phyloP scores from a whole-genome alignment of 2,888 invertebrate species.

The Cephonodes hylas region DNA sequence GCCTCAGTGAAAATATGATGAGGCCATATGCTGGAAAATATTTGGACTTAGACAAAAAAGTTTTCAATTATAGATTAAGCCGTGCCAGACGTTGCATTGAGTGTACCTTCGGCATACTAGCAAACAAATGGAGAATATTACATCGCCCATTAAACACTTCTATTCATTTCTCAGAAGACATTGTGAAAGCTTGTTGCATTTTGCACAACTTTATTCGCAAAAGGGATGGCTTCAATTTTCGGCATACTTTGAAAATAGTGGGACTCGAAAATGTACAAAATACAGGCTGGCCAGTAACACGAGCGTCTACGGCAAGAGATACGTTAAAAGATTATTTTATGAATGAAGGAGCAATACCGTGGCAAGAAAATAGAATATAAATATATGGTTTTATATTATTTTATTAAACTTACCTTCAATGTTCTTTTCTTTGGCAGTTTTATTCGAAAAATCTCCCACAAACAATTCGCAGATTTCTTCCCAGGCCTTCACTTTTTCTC shows the following conservation, averaged over 20 bases:
- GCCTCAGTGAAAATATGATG: constrained; percentile 25
- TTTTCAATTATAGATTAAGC: neutral
- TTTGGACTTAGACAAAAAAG: neutral
- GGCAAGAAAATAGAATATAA: constrained; percentile 32
- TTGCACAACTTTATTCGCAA: constrained; percentile 26
- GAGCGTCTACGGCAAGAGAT: constrained; percentile 26
- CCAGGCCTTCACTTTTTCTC: constrained; percentile 31
- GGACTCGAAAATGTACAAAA: constrained; percentile 27
- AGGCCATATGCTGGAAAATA: constrained; percentile 22
- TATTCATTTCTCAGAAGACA: no score
- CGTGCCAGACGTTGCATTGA: neutral
- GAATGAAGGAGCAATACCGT: constrained; percentile 30
- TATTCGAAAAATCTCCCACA: constrained; percentile 25
- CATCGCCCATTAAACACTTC: no score
- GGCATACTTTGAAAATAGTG: constrained; percentile 24
- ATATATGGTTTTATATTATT: constrained; percentile 25
- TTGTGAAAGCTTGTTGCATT: constrained; percentile 21
- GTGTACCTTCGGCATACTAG: no score
- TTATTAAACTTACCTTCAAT: constrained; percentile 30
- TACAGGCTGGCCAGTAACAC: constrained; percentile 22
- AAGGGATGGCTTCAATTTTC: constrained; percentile 23
- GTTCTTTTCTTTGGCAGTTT: constrained; percentile 31
- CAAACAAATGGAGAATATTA: no score
- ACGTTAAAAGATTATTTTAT: constrained; percentile 31
- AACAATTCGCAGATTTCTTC: constrained; percentile 31